Base-by-base conservation (phyloP, 2,888 invertebrate species). In the Bembecia ichneumoniformis region DNA sequence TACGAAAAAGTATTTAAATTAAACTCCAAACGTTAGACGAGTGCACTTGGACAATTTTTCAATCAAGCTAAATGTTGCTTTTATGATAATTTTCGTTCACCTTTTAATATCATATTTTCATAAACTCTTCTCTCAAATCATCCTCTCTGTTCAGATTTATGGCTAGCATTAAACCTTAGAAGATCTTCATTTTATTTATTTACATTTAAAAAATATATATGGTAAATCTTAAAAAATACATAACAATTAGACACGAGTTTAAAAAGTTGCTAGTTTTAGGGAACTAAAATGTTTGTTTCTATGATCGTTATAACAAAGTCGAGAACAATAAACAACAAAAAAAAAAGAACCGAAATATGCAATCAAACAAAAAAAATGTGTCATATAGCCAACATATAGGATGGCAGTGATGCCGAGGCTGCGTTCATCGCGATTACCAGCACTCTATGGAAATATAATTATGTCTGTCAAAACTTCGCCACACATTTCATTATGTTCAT, bases 221-320 rank as follows among this genome's bases (percentile, higher is more conserved):
- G 77, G 74, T 83, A 79, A 74, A 80, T 80, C 84, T 84, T 84
- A 84, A 80, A 28, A 84, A 84, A 78, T 84, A 86, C 74, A 77
- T 86, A 86, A 87, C 86, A 87, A 86, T 79, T 61, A 82, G 73
- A 77, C 69, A 74, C 70, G 50, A 53, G 53, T 55, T 55, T 43
- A 51, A 53, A 28, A 47, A 76, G 76, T 75, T 71, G 77, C 71
- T 78, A 79, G 74, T 79, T 74, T 78, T 72, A 74, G 72, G 74
- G 73, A 72, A 73, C 71, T 65, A 71, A 72, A 75, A 71, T 75
- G 71, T 76, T 74, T 77, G 75, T 28, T 28, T 28, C 74, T 77
- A 75, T 79, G 79, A 81, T 80, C 77, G 74, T n/a, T 63, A 71
- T 73, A 82, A 78, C 79, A 80, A 78, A 78, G 71, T 73, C 75